Percentiles rank a stretch among this genome's conserved stretches.
These are phyloP conservation scores for Leptura quadrifasciata DNA, from an alignment of 2,888 invertebrate genomes.

Conservation along the genomic window DNA sequence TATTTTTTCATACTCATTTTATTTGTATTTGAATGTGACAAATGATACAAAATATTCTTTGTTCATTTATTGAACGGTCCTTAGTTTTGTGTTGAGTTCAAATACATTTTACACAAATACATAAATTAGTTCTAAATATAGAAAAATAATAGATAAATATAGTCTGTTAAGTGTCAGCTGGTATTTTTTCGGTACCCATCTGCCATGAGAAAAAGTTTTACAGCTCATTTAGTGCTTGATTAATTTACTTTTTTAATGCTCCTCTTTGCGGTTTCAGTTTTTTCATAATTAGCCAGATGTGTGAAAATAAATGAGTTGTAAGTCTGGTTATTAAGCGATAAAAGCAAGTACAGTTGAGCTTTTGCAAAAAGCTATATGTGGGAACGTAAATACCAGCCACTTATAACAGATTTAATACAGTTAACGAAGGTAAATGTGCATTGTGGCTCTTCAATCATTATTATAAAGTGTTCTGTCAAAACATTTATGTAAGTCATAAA, in stretches of 20 bases:
- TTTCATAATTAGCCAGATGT: constrained; percentile 6
- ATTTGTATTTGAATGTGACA: no score
- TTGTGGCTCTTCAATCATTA: constrained; percentile 4
- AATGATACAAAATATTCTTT: no score
- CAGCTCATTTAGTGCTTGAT: constrained; percentile 1
- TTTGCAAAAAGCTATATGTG: constrained; percentile 8
- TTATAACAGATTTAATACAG: constrained; percentile 24
- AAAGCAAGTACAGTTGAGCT: constrained; percentile 10
- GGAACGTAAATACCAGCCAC: not conserved
- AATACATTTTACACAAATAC: constrained; percentile 2
- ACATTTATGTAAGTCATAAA: constrained; percentile 16
- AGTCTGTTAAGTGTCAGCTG: constrained; percentile 17
- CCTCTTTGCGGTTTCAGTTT: constrained; percentile 10
- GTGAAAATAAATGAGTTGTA: not conserved
- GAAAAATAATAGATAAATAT: not conserved
- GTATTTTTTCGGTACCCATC: constrained; percentile 11
- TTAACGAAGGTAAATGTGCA: constrained; percentile 14
- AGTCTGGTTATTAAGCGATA: constrained; percentile 1
- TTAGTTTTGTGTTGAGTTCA: constrained; percentile 1
- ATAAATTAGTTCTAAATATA: constrained; percentile 8
- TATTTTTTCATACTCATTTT: no score
- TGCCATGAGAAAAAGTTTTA: constrained; percentile 3
- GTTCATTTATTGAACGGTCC: no score
- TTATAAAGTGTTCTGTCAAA: constrained; percentile 24
- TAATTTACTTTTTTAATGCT: constrained; percentile 4